Conservation (phyloP, 2,888 invertebrate genomes). For the Ochlodes sylvanus region DNA sequence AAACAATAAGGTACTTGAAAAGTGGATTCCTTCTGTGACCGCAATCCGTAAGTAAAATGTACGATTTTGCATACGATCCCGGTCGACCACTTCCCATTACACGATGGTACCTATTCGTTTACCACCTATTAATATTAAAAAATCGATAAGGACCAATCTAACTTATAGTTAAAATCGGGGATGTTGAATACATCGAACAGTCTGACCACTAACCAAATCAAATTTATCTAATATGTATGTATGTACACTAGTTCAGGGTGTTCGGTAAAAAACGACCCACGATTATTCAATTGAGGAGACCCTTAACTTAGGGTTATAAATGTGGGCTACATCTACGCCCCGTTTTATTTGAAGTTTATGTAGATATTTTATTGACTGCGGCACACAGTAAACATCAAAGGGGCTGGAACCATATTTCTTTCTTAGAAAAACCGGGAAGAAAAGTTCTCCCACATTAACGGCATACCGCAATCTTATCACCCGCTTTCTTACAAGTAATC, state of each 20-base stretch:
- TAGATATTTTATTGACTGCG: slow-evolving; percentile 20
- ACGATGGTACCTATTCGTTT: too few species aligned
- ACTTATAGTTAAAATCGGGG: too few species aligned
- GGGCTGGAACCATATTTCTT: slow-evolving; percentile 12
- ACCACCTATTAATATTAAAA: too few species aligned
- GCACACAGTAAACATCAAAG: slow-evolving; percentile 19
- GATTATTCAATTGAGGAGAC: slow-evolving; percentile 4
- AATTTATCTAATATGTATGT: too few species aligned
- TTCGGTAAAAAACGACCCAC: neutral
- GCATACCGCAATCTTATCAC: slow-evolving; percentile 25
- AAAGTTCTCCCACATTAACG: slow-evolving; percentile 16
- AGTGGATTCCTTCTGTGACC: too few species aligned
- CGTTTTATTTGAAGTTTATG: slow-evolving; percentile 10
- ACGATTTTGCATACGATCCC: too few species aligned
- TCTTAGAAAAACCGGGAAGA: slow-evolving; percentile 15
- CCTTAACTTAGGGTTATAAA: slow-evolving; percentile 10
- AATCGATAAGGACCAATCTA: too few species aligned
- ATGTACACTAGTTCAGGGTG: neutral
- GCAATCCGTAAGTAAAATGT: too few species aligned
- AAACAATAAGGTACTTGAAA: too few species aligned
- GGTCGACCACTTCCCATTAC: too few species aligned
- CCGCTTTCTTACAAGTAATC: slow-evolving; percentile 25
- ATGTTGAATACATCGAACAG: neutral
- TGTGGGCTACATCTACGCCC: slow-evolving; percentile 9
- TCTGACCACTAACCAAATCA: neutral